Evolutionary conservation across 2,888 invertebrate genomes (phyloP).

Genomic region (Azorinus chamasolen): DNA sequence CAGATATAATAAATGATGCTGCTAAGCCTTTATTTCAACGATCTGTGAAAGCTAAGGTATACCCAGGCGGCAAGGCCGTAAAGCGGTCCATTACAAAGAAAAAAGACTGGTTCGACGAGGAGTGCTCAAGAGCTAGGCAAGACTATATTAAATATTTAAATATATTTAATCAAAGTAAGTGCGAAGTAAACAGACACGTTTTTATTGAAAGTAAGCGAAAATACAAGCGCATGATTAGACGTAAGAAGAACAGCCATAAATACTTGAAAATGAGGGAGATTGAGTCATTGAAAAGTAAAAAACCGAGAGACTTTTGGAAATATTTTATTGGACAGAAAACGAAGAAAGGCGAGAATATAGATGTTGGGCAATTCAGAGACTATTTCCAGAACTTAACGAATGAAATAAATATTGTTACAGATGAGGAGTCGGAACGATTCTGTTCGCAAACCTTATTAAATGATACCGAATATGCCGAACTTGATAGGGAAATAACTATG

Average conservation of each 20-base stretch:
- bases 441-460: not conserved
- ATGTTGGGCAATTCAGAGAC: not conserved
- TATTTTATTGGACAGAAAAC: not conserved
- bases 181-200: not conserved
- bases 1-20: not conserved
- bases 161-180: not conserved
- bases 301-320: slow-evolving; percentile 8
- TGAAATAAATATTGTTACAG: not conserved
- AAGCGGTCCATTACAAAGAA: not conserved
- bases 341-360: not conserved
- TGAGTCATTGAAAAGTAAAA: slow-evolving; percentile 1
- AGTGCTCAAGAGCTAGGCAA: not conserved
- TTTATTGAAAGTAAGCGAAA: not conserved
- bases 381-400: not conserved
- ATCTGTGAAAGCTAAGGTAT: not conserved
- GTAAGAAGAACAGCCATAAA: not conserved
- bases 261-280: no score
- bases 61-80: not conserved
- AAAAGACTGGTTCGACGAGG: slow-evolving; percentile 8
- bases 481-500: not conserved
- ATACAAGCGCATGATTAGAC: not conserved
- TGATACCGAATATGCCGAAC: not conserved
- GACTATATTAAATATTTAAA: slow-evolving; percentile 3
- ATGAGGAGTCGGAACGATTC: not conserved
- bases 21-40: slow-evolving; percentile 1